Percentiles rank a stretch among this genome's conserved stretches.
phyloP scores from a whole-genome alignment of 2,888 invertebrate genomes.

The Eueremaeus valkanovi region DNA sequence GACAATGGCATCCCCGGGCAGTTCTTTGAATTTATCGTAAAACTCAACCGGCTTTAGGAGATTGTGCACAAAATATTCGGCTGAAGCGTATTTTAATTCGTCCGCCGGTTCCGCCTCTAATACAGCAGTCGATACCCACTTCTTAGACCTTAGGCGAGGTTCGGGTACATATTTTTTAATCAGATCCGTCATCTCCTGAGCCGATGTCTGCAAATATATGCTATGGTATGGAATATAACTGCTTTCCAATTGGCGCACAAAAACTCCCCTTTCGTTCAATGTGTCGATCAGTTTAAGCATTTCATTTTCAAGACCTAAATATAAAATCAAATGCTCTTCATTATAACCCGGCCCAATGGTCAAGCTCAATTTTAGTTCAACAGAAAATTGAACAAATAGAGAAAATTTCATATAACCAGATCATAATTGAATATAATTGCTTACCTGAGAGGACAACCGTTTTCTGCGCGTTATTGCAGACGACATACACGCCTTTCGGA shows the following conservation, averaged over 20 bases:
- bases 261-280: conserved; percentile 5
- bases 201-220: conserved; percentile 57
- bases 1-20: conserved; percentile 81
- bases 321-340: conserved; percentile 59
- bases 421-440: neutral
- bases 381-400: no score
- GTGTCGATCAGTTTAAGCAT: conserved; percentile 5
- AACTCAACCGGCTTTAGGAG: conserved; percentile 86
- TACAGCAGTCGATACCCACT: conserved; percentile 90
- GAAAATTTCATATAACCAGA: neutral
- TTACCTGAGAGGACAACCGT: conserved; percentile 57
- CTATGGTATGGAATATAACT: conserved; percentile 23
- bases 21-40: conserved; percentile 75
- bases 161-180: conserved; percentile 76
- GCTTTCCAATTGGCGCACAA: conserved; percentile 34
- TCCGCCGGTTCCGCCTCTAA: conserved; percentile 78
- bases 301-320: conserved; percentile 50
- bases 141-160: conserved; percentile 69
- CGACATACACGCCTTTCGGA: conserved; percentile 52
- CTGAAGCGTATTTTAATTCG: conserved; percentile 68
- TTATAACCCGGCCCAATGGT: no score
- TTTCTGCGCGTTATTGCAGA: conserved; percentile 57
- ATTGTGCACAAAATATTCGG: conserved; percentile 94
- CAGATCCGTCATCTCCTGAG: conserved; percentile 83
- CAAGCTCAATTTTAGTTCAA: conserved; percentile 47